A percentile compares a stretch with the other conserved stretches of the same genome.
These are phyloP conservation scores for Osedax frankpressi DNA, from an alignment of 2,888 invertebrate species.

Conservation along the genomic window DNA sequence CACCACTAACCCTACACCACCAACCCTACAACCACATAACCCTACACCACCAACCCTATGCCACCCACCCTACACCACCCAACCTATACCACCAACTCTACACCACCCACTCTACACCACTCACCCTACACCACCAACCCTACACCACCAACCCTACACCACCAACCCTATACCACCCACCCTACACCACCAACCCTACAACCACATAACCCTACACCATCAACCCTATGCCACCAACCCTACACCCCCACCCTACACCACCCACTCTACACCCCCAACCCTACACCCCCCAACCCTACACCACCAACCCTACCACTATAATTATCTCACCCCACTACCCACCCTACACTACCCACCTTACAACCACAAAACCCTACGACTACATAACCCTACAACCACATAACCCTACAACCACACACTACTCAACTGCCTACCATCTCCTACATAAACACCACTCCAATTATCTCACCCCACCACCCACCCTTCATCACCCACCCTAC, in stretches of 20 bases:
- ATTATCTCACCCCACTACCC: not conserved
- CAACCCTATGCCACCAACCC: not conserved
- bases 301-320: not conserved
- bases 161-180: not conserved
- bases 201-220: not conserved
- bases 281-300: not conserved
- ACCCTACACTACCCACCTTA: not conserved
- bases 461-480: no score
- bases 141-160: not conserved
- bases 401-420: no score
- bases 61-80: not conserved
- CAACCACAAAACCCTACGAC: not conserved
- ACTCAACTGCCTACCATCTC: no score
- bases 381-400: not conserved
- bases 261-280: not conserved
- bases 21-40: not conserved
- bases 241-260: not conserved
- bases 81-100: not conserved
- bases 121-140: not conserved
- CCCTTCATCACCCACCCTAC: no score
- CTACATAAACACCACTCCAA: no score
- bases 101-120: not conserved
- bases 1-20: not conserved
- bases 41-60: not conserved
- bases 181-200: not conserved